Evolutionary conservation across 1,140 invertebrate species (phyloP), one percentile per base, ranked within the genome.

Genomic region (Oryctes rhinoceros): DNA sequence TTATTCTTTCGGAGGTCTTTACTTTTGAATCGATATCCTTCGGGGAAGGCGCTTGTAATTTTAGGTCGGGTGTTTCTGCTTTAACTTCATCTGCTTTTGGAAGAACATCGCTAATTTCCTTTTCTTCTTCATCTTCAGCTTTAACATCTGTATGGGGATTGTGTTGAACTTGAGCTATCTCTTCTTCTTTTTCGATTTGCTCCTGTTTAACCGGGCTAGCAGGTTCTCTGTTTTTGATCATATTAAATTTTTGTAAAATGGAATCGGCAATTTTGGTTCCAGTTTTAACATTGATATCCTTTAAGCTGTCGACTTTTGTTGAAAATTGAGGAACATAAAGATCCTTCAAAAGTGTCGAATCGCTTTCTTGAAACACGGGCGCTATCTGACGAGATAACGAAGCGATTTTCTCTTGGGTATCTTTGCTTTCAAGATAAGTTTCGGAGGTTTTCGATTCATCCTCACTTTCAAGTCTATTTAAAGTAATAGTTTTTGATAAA

Each of bases 231-330:
- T 80, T 87, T 80, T 84, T 86, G 76, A 86, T 86, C 81, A 81
- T 85, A 81, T 83, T 86, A 20, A 87, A 85, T 80, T 87, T 87
- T 71, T 87, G 86, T 15, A 87, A 74, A 75, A 87, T 84, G 0
- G 86, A 85, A 82, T 87, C 86, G 24, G 86, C 86, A 20, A 87
- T 87, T 83, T 84, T 86, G 15, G 86, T 84, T 5, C 85, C 84
- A 35, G 83, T 85, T 82, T 87, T 87, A 0, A 87, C 75, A 47
- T 82, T 86, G 10, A 85, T 78, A 76, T 87, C 86, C 81, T 87
- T 86, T 37, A 87, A 85, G 30, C 88, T 87, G 18, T 89, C 88
- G 82, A 87, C 88, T 85, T 87, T 89, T 84, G 80, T 90, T 87
- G 81, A 79, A 76, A 84, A 82, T n/a, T 82, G 74, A 0, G 84